Evolutionary conservation across 1,140 invertebrate species (phyloP).

Genomic region (Maniola jurtina): DNA sequence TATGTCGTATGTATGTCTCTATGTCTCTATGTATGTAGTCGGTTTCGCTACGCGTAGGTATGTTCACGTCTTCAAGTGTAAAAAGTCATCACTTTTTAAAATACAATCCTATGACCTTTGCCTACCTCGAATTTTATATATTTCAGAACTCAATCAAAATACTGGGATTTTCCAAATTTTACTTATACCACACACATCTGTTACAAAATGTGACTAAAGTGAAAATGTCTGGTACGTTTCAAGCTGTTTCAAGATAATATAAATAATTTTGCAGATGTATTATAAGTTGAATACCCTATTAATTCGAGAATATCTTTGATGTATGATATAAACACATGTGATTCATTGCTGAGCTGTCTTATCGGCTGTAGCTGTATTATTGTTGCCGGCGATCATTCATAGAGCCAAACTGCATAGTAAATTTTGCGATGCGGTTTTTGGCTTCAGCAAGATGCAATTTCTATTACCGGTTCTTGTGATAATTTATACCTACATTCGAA

Average conservation of each 20-base stretch:
- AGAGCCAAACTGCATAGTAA: not conserved
- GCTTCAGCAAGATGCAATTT: not conserved
- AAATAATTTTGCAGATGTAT: slow-evolving; percentile 11
- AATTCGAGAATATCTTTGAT: slow-evolving; percentile 25
- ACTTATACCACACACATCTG: not conserved
- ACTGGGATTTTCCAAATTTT: not conserved
- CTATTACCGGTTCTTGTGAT: slow-evolving; percentile 9
- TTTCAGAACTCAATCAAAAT: no score
- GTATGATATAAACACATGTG: slow-evolving; percentile 15
- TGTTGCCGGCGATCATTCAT: slow-evolving; percentile 2
- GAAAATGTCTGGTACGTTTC: not conserved
- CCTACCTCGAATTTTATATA: no score
- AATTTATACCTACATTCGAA: slow-evolving; percentile 4
- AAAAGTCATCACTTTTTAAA: no score
- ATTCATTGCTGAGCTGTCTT: slow-evolving; percentile 21
- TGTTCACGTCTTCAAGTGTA: no score
- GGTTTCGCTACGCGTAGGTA: no score
- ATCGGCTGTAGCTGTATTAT: slow-evolving; percentile 7
- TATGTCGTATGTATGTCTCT: no score
- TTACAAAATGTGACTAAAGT: not conserved
- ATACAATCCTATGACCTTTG: no score
- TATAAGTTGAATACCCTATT: slow-evolving; percentile 19
- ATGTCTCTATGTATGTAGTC: no score
- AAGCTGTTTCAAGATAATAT: no score
- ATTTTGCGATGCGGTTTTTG: not conserved